These are phyloP conservation scores for Vombatus ursinus DNA, from an alignment of 2,113 vertebrate species.

Conservation along the genomic window DNA sequence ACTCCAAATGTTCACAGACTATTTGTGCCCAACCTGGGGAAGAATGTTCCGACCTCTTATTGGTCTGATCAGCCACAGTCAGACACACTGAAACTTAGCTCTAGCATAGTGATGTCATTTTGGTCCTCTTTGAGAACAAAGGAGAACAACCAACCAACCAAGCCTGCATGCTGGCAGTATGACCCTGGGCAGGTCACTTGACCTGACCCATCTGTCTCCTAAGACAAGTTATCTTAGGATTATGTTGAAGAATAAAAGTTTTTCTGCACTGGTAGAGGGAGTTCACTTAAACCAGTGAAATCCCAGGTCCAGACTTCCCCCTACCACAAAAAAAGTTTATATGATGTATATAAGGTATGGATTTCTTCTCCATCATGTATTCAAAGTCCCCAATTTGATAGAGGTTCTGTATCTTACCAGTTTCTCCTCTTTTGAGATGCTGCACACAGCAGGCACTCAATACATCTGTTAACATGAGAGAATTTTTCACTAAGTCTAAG, in stretches of 20 bases:
- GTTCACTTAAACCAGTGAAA: not conserved
- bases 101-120: no score
- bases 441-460: not conserved
- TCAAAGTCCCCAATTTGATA: slow-evolving; percentile 38
- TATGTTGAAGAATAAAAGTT: not conserved
- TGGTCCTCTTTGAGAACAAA: no score
- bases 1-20: no score
- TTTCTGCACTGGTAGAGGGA: not conserved
- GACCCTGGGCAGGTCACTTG: not conserved
- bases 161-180: not conserved
- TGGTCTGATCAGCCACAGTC: no score
- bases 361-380: slow-evolving; percentile 1
- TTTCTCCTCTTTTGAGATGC: not conserved
- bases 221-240: not conserved
- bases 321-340: not conserved
- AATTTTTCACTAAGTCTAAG: slow-evolving; percentile 21
- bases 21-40: no score
- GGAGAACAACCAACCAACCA: no score
- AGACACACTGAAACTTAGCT: no score
- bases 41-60: no score
- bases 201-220: not conserved
- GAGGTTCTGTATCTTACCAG: not conserved
- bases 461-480: slow-evolving; percentile 43
- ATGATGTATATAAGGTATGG: not conserved
- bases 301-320: not conserved